These are phyloP conservation scores for Ryuthela nishihirai DNA, from an alignment of 2,888 invertebrate species.

Conservation along the genomic window DNA sequence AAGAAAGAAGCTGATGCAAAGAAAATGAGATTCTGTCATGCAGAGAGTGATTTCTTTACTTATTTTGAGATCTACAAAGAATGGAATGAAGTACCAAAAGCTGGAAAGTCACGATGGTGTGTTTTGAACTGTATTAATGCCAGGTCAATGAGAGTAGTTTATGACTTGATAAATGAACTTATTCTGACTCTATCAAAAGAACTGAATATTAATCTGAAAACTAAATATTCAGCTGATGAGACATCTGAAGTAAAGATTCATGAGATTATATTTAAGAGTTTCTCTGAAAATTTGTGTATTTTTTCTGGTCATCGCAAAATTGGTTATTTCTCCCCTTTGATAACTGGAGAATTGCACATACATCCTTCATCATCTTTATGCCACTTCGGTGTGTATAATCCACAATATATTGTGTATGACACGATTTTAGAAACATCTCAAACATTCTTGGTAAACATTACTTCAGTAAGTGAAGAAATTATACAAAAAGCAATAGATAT, in stretches of 20 bases:
- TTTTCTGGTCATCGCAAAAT: conserved; percentile 24
- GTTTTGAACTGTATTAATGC: conserved; percentile 48
- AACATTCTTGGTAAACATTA: conserved; percentile 25
- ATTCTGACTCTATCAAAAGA: conserved; percentile 18
- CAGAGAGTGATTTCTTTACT: conserved; percentile 46
- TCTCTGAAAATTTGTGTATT: conserved; percentile 27
- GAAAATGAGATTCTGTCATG: conserved; percentile 46
- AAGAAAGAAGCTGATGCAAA: conserved; percentile 44
- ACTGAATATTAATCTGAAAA: conserved; percentile 6
- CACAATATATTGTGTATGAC: conserved; percentile 29
- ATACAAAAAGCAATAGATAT: conserved; percentile 3
- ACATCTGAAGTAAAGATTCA: conserved; percentile 1
- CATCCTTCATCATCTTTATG: conserved; percentile 33
- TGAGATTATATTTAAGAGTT: conserved; percentile 21
- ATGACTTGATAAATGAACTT: conserved; percentile 31
- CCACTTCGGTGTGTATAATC: conserved; percentile 20
- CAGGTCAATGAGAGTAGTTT: conserved; percentile 45
- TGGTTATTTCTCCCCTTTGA: conserved; percentile 15
- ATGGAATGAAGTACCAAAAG: conserved; percentile 44
- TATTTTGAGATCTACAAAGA: conserved; percentile 40
- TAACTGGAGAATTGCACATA: conserved; percentile 14
- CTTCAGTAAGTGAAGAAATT: conserved; percentile 9
- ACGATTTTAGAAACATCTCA: conserved; percentile 21
- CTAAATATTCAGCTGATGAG: conserved; percentile 2
- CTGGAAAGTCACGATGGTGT: conserved; percentile 46